Evolutionary conservation across 2,797 vertebrate species (phyloP).

Genomic region (Epinephelus coioides): DNA sequence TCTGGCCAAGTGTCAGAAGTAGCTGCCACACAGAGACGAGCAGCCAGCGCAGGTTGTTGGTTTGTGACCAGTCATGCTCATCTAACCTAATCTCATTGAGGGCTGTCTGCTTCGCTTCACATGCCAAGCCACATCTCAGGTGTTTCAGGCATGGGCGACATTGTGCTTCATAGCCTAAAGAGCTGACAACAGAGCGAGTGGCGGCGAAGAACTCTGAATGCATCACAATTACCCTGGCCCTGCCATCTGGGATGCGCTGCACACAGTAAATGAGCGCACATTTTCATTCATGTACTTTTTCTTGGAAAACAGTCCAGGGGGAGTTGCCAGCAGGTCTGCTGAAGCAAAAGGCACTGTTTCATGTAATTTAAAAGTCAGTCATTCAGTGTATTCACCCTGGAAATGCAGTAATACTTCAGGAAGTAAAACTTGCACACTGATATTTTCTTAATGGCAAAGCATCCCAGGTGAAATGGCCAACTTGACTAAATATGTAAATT

Average conservation of each 20-base stretch:
- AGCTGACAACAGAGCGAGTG: constrained; percentile 57
- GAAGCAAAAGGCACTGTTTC: constrained; percentile 40
- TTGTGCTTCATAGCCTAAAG: constrained; percentile 52
- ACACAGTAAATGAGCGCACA: constrained; percentile 46
- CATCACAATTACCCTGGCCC: constrained; percentile 64
- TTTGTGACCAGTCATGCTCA: constrained; percentile 67
- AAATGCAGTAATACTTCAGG: constrained; percentile 36
- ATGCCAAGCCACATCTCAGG: constrained; percentile 66
- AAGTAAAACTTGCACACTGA: constrained; percentile 5
- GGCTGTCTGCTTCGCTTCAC: constrained; percentile 54
- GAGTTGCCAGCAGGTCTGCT: constrained; percentile 54
- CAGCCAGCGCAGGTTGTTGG: constrained; percentile 52
- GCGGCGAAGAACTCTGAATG: constrained; percentile 58
- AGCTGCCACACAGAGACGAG: constrained; percentile 49
- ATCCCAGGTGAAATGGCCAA: constrained; percentile 20
- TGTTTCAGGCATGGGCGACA: constrained; percentile 58
- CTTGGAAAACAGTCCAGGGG: constrained; percentile 58
- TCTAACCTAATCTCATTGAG: constrained; percentile 64
- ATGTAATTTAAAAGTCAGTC: constrained; percentile 51
- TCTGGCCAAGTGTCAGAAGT: constrained; percentile 63
- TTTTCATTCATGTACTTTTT: constrained; percentile 64
- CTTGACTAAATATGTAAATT: constrained; percentile 25
- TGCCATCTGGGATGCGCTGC: constrained; percentile 64
- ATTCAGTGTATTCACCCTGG: constrained; percentile 32
- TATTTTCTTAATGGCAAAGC: constrained; percentile 12